Percentiles rank a stretch among this genome's conserved stretches.
phyloP scores from a whole-genome alignment of 2,113 vertebrate species.

The Dicrurus megarhynchus region DNA sequence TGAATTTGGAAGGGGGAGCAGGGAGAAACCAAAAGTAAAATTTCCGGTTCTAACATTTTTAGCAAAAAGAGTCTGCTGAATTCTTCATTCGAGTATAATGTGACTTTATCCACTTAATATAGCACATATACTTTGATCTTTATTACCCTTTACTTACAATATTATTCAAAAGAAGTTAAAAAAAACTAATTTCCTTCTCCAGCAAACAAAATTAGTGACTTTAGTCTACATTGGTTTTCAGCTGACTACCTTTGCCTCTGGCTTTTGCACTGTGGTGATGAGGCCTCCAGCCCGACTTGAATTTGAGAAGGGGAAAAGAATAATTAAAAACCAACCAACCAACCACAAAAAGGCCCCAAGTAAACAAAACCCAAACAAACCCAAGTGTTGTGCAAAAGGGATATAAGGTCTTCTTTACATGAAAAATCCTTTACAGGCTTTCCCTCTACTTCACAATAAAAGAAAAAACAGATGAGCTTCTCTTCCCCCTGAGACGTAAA shows the following conservation, averaged over 20 bases:
- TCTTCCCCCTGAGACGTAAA: background rate
- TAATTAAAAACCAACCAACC: background rate
- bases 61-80: background rate
- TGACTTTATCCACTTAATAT: background rate
- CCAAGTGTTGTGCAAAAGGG: background rate
- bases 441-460: background rate
- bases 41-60: background rate
- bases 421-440: background rate
- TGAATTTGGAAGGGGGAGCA: background rate
- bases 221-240: background rate
- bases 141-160: background rate
- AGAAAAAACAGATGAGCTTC: background rate
- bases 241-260: background rate
- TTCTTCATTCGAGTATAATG: background rate
- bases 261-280: background rate
- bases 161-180: background rate
- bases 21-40: background rate
- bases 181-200: background rate
- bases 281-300: background rate
- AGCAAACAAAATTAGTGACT: background rate
- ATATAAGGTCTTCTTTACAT: background rate
- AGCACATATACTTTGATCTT: background rate
- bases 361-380: background rate
- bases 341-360: background rate
- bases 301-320: background rate